Base-by-base conservation (phyloP, 2,797 vertebrate species). In the Brotogeris chrysoptera region DNA sequence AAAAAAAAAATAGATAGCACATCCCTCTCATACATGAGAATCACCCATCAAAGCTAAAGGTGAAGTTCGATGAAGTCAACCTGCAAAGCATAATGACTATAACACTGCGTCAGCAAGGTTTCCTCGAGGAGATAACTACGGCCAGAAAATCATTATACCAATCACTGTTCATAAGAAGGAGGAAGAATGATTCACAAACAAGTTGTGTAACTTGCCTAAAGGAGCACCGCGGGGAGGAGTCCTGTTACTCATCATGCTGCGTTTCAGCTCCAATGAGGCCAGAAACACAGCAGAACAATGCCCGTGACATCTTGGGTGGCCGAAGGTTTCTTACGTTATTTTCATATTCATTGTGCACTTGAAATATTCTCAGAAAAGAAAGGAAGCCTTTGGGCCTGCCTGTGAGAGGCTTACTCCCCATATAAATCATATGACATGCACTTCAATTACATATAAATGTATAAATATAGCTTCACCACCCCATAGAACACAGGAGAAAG, bases 131-230 rank as follows among this genome's bases (percentile, higher is more conserved):
- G 81, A 80, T 89, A 91, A 86, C 76, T 63, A 49, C 0, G 0
- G 61, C 65, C 70, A 92, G 81, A 95, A 87, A 90, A 92, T 64
- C 65, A 74, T 86, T 86, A 60, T 5, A 50, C 55, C 64, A 60
- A 60, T 77, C 4, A 4, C 52, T 79, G 44, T 66, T 91, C 88
- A 72, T 65, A 72, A 66, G 81, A 69, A 23, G 41, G 61, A 92
- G 84, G 82, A 91, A 88, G 50, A 92, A 81, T 61, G 66, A 89
- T 83, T 89, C 91, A 82, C 84, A 95, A 92, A 83, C 76, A 93
- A 89, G 59, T 86, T n/a, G 7, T 80, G 81, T 83, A 88, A 91
- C 38, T 86, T 85, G 81, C 76, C 89, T 65, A n/a, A 72, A 83
- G 70, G 85, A 93, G 61, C 92, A 90, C 85, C 6, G 1, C 4